phyloP scores from a whole-genome alignment of 2,888 invertebrate species.

The Conistra vaccinii region DNA sequence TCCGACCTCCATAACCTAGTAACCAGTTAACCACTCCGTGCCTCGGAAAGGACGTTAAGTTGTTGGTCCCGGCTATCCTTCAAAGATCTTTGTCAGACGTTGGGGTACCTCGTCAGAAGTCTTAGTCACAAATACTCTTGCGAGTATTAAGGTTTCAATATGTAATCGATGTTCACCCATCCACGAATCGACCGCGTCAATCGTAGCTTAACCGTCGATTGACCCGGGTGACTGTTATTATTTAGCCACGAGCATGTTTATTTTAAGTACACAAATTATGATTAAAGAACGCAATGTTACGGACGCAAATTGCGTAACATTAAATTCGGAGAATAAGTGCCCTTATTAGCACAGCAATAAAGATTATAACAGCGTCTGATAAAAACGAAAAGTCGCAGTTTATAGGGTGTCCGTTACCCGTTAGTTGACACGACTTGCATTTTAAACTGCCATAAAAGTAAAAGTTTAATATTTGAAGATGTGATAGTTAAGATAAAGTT shows the following conservation, averaged over 20 bases:
- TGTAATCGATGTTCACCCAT: neutral
- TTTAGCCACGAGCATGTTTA: neutral
- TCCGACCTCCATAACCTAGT: neutral
- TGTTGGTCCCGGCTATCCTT: too few species aligned
- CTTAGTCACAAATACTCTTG: too few species aligned
- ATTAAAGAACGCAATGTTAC: neutral
- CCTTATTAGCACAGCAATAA: slow-evolving; percentile 56
- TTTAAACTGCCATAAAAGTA: slow-evolving; percentile 88
- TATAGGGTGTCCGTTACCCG: slow-evolving; percentile 72
- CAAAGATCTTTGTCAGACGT: too few species aligned
- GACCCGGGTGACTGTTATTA: neutral
- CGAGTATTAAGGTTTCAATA: too few species aligned
- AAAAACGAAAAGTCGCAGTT: slow-evolving; percentile 68
- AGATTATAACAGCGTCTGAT: slow-evolving; percentile 42
- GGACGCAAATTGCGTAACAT: slow-evolving; percentile 2
- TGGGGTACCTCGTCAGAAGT: too few species aligned
- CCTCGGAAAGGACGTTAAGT: too few species aligned
- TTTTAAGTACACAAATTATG: neutral
- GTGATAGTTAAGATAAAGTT: slow-evolving; percentile 86
- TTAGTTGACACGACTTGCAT: slow-evolving; percentile 85
- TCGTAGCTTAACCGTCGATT: neutral
- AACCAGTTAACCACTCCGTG: too few species aligned
- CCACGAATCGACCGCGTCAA: neutral
- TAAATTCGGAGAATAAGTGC: slow-evolving; percentile 19
- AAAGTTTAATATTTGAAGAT: slow-evolving; percentile 88